These are phyloP conservation scores for Pampusana beccarii DNA, from an alignment of 2,113 vertebrate genomes.

Conservation along the genomic window DNA sequence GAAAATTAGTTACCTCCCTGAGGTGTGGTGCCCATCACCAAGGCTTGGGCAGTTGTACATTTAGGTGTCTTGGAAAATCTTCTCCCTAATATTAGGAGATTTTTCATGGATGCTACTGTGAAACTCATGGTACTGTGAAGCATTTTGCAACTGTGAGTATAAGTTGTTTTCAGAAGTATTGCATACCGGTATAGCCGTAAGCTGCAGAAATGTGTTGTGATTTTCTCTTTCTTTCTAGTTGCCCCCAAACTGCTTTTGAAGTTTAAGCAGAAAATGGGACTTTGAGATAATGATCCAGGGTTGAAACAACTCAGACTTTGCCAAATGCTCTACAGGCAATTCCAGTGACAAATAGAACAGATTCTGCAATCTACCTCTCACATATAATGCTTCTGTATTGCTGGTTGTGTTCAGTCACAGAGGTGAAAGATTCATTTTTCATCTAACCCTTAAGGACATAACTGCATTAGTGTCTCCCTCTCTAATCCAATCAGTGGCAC, in stretches of 20 bases:
- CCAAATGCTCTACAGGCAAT: slow-evolving; percentile 27
- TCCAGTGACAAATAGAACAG: slow-evolving; percentile 68
- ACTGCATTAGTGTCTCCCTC: slow-evolving; percentile 45
- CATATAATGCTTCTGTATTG: slow-evolving; percentile 62
- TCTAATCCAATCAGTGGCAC: slow-evolving; percentile 54
- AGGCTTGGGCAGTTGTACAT: not conserved
- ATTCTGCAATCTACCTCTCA: slow-evolving; percentile 47
- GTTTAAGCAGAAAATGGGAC: not conserved
- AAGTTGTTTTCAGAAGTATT: not conserved
- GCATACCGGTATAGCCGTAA: not conserved
- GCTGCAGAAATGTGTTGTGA: not conserved
- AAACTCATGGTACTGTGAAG: not conserved
- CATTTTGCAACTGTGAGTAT: not conserved
- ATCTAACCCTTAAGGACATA: slow-evolving; percentile 68
- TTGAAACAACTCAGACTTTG: slow-evolving; percentile 40
- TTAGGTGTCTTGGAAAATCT: not conserved
- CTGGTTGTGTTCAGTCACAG: slow-evolving; percentile 52
- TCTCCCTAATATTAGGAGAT: not conserved
- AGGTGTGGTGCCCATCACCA: not conserved
- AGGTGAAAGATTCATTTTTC: slow-evolving; percentile 72
- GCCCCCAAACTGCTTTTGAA: slow-evolving; percentile 24
- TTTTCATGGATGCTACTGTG: not conserved
- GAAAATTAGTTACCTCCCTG: not conserved
- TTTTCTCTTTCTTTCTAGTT: not conserved
- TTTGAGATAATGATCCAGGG: slow-evolving; percentile 2